Conservation (phyloP, 1,140 invertebrate species). For the Heterodera carotae region DNA sequence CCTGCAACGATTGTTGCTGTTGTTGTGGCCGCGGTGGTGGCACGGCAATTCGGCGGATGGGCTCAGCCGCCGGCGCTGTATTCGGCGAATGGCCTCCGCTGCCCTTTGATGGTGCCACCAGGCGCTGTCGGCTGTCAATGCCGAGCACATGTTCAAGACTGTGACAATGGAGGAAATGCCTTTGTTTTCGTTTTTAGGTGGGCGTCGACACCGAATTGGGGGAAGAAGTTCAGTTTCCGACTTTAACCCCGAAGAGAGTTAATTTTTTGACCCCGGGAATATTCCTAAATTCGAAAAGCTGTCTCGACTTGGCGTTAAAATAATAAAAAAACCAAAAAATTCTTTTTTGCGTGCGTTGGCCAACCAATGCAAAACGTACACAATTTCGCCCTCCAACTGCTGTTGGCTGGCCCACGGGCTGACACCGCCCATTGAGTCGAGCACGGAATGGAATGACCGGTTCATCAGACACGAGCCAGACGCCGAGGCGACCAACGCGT, state of each 20-base stretch:
- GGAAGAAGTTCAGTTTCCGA: too few relatives aligned
- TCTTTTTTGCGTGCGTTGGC: too few relatives aligned
- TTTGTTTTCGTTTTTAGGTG: too few relatives aligned
- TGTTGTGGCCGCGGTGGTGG: conserved; percentile 13
- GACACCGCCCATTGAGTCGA: conserved; percentile 25
- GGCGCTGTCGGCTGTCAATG: conserved; percentile 5
- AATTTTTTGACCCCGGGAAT: too few relatives aligned
- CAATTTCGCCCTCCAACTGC: conserved; percentile 52
- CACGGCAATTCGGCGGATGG: conserved; percentile 15
- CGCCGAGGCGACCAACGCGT: conserved; percentile 25
- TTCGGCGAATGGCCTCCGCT: background rate
- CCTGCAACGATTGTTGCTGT: background rate
- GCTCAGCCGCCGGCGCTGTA: background rate
- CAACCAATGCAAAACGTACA: conserved; percentile 33
- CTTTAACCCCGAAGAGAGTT: too few relatives aligned
- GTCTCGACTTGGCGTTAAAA: too few relatives aligned
- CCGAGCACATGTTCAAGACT: conserved; percentile 38
- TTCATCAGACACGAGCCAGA: conserved; percentile 43
- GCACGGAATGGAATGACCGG: conserved; percentile 39
- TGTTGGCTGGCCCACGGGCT: conserved; percentile 49
- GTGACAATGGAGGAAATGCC: too few relatives aligned
- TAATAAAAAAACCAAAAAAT: conserved; percentile 23
- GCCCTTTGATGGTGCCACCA: background rate
- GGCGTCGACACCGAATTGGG: too few relatives aligned
- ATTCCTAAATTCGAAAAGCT: too few relatives aligned